Percentiles rank a stretch among this genome's conserved stretches.
These are phyloP conservation scores for Pseudomyrmex dendroicus DNA, from an alignment of 1,140 invertebrate genomes.

Conservation along the genomic window DNA sequence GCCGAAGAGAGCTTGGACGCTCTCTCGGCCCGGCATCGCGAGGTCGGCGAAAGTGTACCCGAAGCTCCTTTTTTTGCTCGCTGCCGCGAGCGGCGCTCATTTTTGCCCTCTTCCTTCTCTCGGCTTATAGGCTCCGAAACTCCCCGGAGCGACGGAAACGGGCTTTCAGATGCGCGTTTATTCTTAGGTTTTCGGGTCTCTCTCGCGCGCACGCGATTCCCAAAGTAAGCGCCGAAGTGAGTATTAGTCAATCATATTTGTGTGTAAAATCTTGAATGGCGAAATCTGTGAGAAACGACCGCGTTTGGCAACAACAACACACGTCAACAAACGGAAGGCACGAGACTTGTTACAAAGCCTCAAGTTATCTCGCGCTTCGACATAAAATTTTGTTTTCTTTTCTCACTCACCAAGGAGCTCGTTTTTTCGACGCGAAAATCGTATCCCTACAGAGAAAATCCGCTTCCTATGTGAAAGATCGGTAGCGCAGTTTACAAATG, in stretches of 20 bases:
- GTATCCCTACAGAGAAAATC: no score
- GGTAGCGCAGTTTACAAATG: background rate
- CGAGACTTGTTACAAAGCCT: no score
- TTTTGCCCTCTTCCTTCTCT: constrained; percentile 65
- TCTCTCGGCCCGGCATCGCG: constrained; percentile 77
- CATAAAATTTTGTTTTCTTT: no score
- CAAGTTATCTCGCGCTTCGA: no score
- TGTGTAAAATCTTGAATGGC: background rate
- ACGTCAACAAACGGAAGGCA: no score
- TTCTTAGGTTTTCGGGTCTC: constrained; percentile 52
- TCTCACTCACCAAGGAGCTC: no score
- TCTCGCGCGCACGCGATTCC: background rate
- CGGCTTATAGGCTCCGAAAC: constrained; percentile 44
- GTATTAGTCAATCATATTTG: background rate
- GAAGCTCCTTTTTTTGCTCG: constrained; percentile 81
- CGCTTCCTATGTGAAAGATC: no score
- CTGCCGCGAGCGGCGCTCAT: constrained; percentile 51
- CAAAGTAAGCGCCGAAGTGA: no score
- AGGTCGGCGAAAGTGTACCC: constrained; percentile 85
- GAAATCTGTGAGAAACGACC: no score
- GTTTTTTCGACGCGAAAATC: no score
- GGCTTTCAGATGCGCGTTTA: constrained; percentile 40
- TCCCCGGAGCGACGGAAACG: constrained; percentile 55
- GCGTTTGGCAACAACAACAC: no score
- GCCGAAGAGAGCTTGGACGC: constrained; percentile 75